These are phyloP conservation scores for Cotesia congregata DNA, from an alignment of 2,888 invertebrate genomes.

Conservation along the genomic window DNA sequence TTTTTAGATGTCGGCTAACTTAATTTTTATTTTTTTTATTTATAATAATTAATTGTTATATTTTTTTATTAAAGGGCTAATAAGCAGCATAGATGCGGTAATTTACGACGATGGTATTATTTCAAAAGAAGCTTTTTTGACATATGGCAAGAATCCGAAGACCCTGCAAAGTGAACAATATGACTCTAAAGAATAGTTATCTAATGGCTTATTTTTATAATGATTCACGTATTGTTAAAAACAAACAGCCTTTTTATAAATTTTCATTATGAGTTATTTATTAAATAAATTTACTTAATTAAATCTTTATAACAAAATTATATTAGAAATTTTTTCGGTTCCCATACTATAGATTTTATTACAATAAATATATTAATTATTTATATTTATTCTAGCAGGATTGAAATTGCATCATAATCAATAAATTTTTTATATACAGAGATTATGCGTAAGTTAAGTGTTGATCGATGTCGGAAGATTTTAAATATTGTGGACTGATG, in stretches of 20 bases:
- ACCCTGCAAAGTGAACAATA: too few relatives aligned
- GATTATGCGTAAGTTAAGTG: background rate
- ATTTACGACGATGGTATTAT: constrained; percentile 86
- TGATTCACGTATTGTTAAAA: background rate
- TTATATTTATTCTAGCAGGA: background rate
- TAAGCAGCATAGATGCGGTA: constrained; percentile 82
- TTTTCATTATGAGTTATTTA: too few relatives aligned
- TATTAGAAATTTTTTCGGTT: background rate
- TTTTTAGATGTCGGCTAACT: too few relatives aligned
- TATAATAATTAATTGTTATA: background rate
- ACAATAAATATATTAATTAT: background rate
- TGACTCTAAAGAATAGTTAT: too few relatives aligned
- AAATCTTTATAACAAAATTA: background rate
- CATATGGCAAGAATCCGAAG: constrained; percentile 83
- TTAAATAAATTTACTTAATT: background rate
- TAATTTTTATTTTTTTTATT: too few relatives aligned
- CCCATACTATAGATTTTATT: background rate
- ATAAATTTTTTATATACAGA: background rate
- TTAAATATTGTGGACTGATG: background rate
- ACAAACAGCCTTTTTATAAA: too few relatives aligned
- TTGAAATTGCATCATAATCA: background rate
- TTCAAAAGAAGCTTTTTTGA: constrained; percentile 83
- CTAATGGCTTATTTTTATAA: background rate
- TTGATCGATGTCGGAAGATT: constrained; percentile 14
- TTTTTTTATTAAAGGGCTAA: constrained; percentile 75